Conservation (phyloP, 2,888 invertebrate species). For the Cephus runcator region DNA sequence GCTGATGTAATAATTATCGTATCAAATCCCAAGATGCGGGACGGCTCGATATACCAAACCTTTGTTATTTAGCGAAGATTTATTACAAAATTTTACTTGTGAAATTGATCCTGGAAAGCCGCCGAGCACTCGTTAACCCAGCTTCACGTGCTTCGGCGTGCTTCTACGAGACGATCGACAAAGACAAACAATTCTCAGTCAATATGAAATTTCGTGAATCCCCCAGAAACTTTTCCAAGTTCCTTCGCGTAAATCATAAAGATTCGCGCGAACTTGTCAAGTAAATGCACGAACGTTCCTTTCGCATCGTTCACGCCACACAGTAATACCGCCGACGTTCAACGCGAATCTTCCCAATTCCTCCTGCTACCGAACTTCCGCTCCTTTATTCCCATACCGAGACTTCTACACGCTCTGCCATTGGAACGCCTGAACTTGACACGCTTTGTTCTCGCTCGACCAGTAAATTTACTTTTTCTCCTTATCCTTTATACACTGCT, state of each 20-base stretch:
- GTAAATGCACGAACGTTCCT: background rate
- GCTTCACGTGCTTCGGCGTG: background rate
- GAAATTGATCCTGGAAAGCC: background rate
- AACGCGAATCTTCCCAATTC: background rate
- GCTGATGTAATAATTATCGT: no score
- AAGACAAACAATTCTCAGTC: background rate
- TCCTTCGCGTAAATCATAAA: background rate
- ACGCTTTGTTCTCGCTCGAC: background rate
- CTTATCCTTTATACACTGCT: background rate
- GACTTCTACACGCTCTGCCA: background rate
- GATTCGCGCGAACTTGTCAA: background rate
- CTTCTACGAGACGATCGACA: background rate
- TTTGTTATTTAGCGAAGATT: background rate
- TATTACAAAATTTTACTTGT: background rate
- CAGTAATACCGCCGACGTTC: background rate
- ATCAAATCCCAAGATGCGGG: no score
- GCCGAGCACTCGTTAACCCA: background rate
- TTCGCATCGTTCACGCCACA: background rate
- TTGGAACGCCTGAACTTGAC: background rate
- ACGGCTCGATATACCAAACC: background rate
- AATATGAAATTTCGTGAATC: background rate
- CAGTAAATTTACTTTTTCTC: background rate
- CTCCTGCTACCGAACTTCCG: background rate
- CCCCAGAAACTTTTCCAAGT: background rate
- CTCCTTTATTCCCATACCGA: background rate